phyloP scores from a whole-genome alignment of 2,113 vertebrate species.

The Paratilapia polleni region DNA sequence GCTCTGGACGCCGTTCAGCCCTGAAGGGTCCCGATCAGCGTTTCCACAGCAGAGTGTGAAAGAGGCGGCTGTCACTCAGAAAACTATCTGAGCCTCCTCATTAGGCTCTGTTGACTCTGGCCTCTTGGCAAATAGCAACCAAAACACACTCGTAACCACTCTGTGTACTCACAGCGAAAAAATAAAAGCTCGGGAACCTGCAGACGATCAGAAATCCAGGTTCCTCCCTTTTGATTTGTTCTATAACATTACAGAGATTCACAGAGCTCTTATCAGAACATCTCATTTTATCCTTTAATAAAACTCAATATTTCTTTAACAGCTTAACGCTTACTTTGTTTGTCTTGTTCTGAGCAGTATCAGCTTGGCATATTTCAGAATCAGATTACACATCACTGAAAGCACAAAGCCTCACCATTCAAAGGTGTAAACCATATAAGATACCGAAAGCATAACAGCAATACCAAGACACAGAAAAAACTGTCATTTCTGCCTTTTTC shows the following conservation, averaged over 20 bases:
- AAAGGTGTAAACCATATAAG: too few relatives aligned
- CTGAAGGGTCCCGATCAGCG: not conserved
- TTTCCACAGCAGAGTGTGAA: conserved; percentile 21
- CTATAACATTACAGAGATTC: not conserved
- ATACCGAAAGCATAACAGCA: too few relatives aligned
- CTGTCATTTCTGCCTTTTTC: too few relatives aligned
- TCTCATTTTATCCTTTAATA: too few relatives aligned
- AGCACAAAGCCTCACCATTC: too few relatives aligned
- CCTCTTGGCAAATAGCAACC: conserved; percentile 14
- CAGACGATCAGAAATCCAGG: not conserved
- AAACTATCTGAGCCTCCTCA: not conserved
- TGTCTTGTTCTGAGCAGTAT: not conserved
- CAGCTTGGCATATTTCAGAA: not conserved
- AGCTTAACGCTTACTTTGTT: not conserved
- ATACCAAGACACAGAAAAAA: too few relatives aligned
- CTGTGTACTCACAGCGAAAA: not conserved
- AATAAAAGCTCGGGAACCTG: not conserved
- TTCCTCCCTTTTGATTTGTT: not conserved
- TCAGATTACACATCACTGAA: too few relatives aligned
- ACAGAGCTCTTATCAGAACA: not conserved
- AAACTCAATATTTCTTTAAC: not conserved
- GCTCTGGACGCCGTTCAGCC: not conserved
- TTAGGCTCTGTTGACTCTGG: conserved; percentile 8
- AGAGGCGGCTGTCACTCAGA: conserved; percentile 4
- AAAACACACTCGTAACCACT: not conserved